Percentiles rank a stretch among this genome's conserved stretches.
Evolutionary conservation across 2,797 vertebrate genomes (phyloP).

Genomic region (Pseudochaenichthys georgianus): DNA sequence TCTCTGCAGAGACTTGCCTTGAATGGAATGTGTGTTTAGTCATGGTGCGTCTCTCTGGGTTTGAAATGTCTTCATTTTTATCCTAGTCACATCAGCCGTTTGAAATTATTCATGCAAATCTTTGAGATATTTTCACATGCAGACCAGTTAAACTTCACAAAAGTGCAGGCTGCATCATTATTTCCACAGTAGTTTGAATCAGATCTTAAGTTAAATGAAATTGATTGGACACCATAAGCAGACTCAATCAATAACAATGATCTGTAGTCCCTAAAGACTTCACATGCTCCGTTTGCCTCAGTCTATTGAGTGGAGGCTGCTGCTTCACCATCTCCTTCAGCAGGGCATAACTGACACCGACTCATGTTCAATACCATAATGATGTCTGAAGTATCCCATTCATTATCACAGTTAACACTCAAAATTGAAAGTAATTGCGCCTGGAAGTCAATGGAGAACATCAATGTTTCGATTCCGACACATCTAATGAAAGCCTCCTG

Average conservation of each 20-base stretch:
- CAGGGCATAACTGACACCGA: slow-evolving; percentile 3
- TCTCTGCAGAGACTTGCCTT: slow-evolving; percentile 5
- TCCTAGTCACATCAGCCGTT: neutral
- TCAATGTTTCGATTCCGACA: slow-evolving; percentile 26
- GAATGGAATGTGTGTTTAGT: slow-evolving; percentile 5
- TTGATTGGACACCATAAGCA: slow-evolving; percentile 1
- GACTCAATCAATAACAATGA: slow-evolving; percentile 41
- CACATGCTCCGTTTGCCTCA: slow-evolving; percentile 27
- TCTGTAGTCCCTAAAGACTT: slow-evolving; percentile 14
- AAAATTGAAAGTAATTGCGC: slow-evolving; percentile 30
- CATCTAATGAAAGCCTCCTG: neutral
- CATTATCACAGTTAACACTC: slow-evolving; percentile 48
- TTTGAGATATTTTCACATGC: neutral
- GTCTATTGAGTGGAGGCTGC: slow-evolving; percentile 26
- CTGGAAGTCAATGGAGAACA: slow-evolving; percentile 1
- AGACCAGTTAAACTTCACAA: slow-evolving; percentile 1
- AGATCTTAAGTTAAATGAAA: slow-evolving; percentile 12
- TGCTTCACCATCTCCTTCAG: slow-evolving; percentile 34
- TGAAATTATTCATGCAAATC: neutral
- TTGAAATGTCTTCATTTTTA: slow-evolving; percentile 24
- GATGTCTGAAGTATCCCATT: slow-evolving; percentile 41
- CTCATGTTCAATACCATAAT: slow-evolving; percentile 52
- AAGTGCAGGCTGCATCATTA: slow-evolving; percentile 1
- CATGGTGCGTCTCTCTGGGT: neutral
- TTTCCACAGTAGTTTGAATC: neutral